Conservation (phyloP, 2,113 vertebrate genomes). For the Xiphophorus hellerii region DNA sequence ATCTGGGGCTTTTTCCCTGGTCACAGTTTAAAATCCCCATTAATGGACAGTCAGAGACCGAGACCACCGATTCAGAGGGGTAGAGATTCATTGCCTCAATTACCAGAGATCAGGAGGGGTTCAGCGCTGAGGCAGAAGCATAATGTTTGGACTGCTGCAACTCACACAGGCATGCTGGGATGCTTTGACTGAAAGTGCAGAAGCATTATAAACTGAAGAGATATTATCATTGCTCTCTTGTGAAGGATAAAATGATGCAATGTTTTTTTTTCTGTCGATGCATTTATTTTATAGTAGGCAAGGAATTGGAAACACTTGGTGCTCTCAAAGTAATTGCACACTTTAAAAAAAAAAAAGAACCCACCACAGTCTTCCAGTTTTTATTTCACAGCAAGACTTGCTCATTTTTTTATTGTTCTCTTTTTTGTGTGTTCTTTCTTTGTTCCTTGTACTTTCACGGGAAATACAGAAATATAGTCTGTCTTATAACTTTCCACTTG, state of each 20-base stretch:
- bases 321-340: conserved; percentile 17
- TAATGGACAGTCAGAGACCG: conserved; percentile 49
- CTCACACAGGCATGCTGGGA: neutral
- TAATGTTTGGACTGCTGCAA: neutral
- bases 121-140: conserved; percentile 14
- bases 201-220: conserved; percentile 3
- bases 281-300: neutral
- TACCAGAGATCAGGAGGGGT: conserved; percentile 29
- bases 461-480: neutral
- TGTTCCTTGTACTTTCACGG: neutral
- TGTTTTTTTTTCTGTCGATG: conserved; percentile 6
- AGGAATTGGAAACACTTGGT: conserved; percentile 10
- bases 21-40: conserved; percentile 69
- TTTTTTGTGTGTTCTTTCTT: neutral
- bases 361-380: neutral
- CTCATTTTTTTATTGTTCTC: neutral
- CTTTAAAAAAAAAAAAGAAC: neutral
- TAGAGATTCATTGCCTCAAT: conserved; percentile 34
- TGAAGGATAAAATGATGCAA: neutral
- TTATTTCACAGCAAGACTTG: neutral
- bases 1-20: conserved; percentile 51
- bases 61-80: conserved; percentile 37
- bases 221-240: neutral
- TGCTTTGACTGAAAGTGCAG: neutral
- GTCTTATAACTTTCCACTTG: neutral